These are phyloP conservation scores for Ischnus inquisitorius DNA, from an alignment of 2,888 invertebrate species.

Conservation along the genomic window DNA sequence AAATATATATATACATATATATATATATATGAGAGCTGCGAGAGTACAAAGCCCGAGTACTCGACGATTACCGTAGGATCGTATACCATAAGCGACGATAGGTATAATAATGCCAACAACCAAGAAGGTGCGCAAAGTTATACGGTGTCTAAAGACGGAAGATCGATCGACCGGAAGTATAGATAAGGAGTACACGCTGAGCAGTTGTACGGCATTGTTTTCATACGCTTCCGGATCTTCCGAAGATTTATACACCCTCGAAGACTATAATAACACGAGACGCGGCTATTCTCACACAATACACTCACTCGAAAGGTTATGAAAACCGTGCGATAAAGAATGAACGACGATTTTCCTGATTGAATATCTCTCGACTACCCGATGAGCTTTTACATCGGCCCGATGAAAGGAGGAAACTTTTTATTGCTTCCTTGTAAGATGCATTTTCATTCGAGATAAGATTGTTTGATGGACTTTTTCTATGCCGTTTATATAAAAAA, in stretches of 20 bases:
- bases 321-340: neutral
- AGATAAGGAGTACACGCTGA: constrained; percentile 9
- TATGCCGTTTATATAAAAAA: too few species aligned
- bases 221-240: constrained; percentile 9
- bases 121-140: neutral
- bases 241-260: neutral
- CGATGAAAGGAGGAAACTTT: neutral
- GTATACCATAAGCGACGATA: neutral
- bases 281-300: neutral
- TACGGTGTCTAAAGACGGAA: constrained; percentile 43
- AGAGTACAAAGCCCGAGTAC: neutral
- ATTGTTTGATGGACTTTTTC: too few species aligned
- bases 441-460: too few species aligned
- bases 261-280: neutral
- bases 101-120: neutral
- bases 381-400: neutral
- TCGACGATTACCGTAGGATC: neutral
- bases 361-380: neutral
- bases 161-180: constrained; percentile 65
- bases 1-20: neutral
- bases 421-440: too few species aligned
- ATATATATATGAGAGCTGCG: too few species aligned
- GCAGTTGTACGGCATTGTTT: constrained; percentile 21
- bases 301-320: neutral
- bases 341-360: neutral